A percentile compares a stretch with the other conserved stretches of the same genome.
Conservation (phyloP, 2,888 invertebrate genomes). For the Troides aeacus region DNA sequence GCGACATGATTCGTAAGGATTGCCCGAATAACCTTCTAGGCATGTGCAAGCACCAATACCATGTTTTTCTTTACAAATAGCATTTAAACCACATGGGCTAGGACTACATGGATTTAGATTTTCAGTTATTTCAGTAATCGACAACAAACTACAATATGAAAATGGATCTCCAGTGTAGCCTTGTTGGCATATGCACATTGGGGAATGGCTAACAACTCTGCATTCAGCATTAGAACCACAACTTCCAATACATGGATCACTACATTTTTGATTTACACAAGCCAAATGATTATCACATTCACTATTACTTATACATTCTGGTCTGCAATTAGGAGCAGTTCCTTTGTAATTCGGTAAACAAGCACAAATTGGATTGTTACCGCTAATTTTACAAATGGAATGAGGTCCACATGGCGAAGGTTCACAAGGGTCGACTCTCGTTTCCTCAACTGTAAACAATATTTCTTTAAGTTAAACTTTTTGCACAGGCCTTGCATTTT, state of each 20-base stretch:
- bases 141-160: constrained; percentile 78
- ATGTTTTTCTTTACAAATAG: constrained; percentile 81
- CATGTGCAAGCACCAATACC: constrained; percentile 85
- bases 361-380: constrained; percentile 86
- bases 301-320: constrained; percentile 88
- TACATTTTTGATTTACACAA: constrained; percentile 87
- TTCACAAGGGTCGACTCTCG: constrained; percentile 79
- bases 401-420: constrained; percentile 90
- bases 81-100: constrained; percentile 83
- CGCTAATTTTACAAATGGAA: constrained; percentile 84
- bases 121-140: constrained; percentile 59
- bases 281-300: constrained; percentile 86
- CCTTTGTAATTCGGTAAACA: constrained; percentile 85
- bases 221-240: constrained; percentile 89
- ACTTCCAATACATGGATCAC: constrained; percentile 85
- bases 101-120: constrained; percentile 82
- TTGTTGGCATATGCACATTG: constrained; percentile 84
- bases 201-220: constrained; percentile 87
- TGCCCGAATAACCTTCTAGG: constrained; percentile 83
- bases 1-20: constrained; percentile 88
- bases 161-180: constrained; percentile 90
- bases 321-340: constrained; percentile 87
- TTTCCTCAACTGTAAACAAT: constrained; percentile 40
- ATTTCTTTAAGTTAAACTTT: neutral
- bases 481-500: neutral